Percentiles rank a stretch among this genome's conserved stretches.
phyloP scores from a whole-genome alignment of 2,888 invertebrate genomes.

The Panzeria rudis region DNA sequence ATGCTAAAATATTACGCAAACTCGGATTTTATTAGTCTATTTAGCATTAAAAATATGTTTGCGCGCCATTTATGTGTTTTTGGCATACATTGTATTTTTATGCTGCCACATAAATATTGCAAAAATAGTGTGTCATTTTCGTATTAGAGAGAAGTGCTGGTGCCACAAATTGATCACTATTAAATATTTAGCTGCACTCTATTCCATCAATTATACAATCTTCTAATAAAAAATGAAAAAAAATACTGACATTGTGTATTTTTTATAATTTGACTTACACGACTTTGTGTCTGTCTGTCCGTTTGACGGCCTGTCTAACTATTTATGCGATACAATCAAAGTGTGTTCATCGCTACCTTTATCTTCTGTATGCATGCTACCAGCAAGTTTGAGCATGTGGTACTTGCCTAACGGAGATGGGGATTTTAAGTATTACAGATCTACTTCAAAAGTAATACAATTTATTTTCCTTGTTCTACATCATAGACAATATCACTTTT shows the following conservation, averaged over 20 bases:
- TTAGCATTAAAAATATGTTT: no score
- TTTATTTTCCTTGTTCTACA: no score
- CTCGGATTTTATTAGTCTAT: no score
- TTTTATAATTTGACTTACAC: constrained; percentile 1
- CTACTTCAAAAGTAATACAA: no score
- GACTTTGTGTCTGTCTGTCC: constrained; percentile 6
- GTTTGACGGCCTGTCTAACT: constrained; percentile 19
- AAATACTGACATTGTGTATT: constrained; percentile 14
- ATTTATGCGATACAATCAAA: constrained; percentile 51
- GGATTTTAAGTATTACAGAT: no score
- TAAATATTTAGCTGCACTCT: constrained; percentile 69
- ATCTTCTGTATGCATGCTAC: neutral
- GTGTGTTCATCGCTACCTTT: constrained; percentile 44
- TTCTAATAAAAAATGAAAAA: constrained; percentile 9
- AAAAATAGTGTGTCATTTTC: constrained; percentile 37
- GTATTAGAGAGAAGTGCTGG: constrained; percentile 28
- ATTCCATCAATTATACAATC: constrained; percentile 21
- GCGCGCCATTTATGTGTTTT: neutral
- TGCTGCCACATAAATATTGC: neutral
- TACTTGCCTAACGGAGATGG: neutral
- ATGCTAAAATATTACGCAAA: no score
- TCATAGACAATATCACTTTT: no score
- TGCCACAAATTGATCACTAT: constrained; percentile 72
- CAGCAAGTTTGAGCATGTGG: constrained; percentile 8
- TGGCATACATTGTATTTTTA: constrained; percentile 22